phyloP scores from a whole-genome alignment of 1,140 invertebrate genomes.

The Apis dorsata region DNA sequence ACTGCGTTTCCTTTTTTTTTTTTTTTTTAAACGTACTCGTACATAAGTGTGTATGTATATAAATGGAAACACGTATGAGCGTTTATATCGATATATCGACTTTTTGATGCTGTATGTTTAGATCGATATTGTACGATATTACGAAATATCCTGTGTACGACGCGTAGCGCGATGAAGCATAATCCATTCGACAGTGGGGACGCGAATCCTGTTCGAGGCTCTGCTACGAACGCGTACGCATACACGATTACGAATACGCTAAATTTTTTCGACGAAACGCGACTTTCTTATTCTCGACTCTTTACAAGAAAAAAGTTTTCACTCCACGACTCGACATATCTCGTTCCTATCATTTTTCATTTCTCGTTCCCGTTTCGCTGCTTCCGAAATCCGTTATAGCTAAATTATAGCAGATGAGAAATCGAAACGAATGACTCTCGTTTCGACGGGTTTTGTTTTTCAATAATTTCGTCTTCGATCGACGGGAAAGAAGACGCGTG shows the following conservation, averaged over 20 bases:
- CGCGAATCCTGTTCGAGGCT: conserved; percentile 15
- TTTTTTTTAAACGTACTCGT: conserved; percentile 46
- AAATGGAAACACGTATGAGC: conserved; percentile 61
- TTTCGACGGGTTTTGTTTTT: not conserved
- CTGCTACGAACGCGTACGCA: not conserved
- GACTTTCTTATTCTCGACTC: not conserved
- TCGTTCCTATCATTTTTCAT: conserved; percentile 69
- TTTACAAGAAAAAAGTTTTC: not conserved
- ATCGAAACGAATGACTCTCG: not conserved
- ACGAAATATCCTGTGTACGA: conserved; percentile 35
- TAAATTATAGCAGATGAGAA: not conserved
- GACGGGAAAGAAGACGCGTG: not conserved
- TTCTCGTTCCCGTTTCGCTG: conserved; percentile 35
- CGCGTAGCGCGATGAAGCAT: conserved; percentile 51
- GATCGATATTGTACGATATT: conserved; percentile 58
- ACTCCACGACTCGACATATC: conserved; percentile 57
- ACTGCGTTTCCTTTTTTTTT: conserved; percentile 12
- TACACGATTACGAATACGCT: not conserved
- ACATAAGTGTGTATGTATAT: conserved; percentile 68
- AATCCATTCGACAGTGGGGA: conserved; percentile 20
- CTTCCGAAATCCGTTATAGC: too few species aligned
- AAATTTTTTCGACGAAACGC: not conserved
- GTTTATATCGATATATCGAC: conserved; percentile 65
- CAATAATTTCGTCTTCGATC: not conserved
- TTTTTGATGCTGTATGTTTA: conserved; percentile 66